phyloP scores from a whole-genome alignment of 1,140 invertebrate species.

The Drosophila elegans region DNA sequence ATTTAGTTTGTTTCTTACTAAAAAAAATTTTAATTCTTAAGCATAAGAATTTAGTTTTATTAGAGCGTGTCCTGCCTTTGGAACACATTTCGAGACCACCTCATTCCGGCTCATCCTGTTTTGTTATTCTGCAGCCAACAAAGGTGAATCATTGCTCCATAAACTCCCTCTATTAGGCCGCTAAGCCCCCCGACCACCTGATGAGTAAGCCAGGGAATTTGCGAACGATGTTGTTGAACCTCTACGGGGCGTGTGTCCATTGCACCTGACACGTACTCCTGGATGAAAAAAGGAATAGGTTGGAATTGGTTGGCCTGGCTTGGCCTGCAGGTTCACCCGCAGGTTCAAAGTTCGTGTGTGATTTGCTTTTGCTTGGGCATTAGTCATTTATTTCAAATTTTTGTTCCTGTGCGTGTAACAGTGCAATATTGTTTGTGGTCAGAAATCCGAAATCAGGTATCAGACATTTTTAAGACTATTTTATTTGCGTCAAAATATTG shows the following conservation, averaged over 20 bases:
- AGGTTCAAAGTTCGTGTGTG: constrained; percentile 58
- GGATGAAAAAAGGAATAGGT: not conserved
- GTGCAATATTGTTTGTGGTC: no score
- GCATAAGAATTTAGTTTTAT: not conserved
- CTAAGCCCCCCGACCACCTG: constrained; percentile 1
- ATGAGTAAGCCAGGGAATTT: constrained; percentile 59
- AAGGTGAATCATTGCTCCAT: constrained; percentile 47
- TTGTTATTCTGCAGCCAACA: constrained; percentile 13
- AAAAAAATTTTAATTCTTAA: no score
- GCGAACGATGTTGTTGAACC: constrained; percentile 28
- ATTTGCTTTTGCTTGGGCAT: constrained; percentile 7
- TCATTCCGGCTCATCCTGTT: constrained; percentile 15
- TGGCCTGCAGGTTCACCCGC: constrained; percentile 33
- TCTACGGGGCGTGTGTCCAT: constrained; percentile 25
- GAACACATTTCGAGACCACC: not conserved
- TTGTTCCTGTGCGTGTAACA: no score
- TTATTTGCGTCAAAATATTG: no score
- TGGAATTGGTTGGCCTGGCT: not conserved
- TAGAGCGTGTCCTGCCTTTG: not conserved
- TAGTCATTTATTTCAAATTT: constrained; percentile 17
- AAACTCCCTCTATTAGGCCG: constrained; percentile 1
- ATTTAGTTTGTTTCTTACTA: no score
- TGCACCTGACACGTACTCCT: constrained; percentile 48
- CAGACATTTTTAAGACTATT: no score
- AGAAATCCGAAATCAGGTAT: no score